These are phyloP conservation scores for Drosophila colorata DNA, from an alignment of 2,888 invertebrate genomes.

Conservation along the genomic window DNA sequence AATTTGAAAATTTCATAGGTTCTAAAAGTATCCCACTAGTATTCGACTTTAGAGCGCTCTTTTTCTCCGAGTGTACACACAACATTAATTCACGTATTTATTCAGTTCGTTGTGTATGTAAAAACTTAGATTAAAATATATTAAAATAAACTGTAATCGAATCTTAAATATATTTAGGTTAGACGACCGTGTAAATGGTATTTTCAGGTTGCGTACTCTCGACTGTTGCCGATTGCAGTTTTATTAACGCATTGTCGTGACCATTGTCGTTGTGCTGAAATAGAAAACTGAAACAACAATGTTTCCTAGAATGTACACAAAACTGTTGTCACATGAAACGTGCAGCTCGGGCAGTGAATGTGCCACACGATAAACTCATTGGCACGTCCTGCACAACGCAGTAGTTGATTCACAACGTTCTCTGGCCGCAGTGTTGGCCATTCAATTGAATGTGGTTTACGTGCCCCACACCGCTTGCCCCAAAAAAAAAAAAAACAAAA, in stretches of 20 bases:
- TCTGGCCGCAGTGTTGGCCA: slow-evolving; percentile 1
- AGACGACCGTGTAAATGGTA: neutral
- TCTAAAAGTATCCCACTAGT: too few species aligned
- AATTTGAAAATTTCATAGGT: too few species aligned
- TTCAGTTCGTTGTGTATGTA: neutral
- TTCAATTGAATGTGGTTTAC: slow-evolving; percentile 39
- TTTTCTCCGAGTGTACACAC: neutral
- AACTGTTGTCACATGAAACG: slow-evolving; percentile 44
- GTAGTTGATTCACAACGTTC: slow-evolving; percentile 23
- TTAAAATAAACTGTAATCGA: neutral
- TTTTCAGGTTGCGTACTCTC: neutral
- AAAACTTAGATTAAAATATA: slow-evolving; percentile 1
- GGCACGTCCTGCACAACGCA: slow-evolving; percentile 49
- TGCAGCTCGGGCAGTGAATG: slow-evolving; percentile 20
- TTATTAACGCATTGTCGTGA: neutral
- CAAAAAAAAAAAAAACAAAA: too few species aligned
- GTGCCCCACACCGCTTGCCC: neutral
- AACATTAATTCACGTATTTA: neutral
- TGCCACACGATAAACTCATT: slow-evolving; percentile 30
- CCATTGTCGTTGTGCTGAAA: neutral
- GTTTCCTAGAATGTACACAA: slow-evolving; percentile 19
- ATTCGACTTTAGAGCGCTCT: too few species aligned
- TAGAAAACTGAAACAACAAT: slow-evolving; percentile 15
- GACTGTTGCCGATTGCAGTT: neutral
- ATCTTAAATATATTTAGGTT: neutral